phyloP scores from a whole-genome alignment of 1,140 invertebrate species.

The Chionoecetes opilio region DNA sequence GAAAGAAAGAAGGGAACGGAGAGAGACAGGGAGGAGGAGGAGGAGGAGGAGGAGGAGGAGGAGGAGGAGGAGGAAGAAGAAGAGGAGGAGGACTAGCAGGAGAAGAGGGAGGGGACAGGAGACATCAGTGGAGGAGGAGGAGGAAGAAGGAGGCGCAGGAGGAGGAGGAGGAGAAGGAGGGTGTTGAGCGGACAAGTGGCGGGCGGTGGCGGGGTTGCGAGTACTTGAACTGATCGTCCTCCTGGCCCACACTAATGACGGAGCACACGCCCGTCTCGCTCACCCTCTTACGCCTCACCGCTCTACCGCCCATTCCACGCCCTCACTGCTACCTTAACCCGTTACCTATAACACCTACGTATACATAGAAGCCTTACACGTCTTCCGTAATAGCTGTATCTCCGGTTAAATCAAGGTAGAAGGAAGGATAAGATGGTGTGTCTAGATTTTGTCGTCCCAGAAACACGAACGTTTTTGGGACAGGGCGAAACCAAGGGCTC shows the following conservation, averaged over 20 bases:
- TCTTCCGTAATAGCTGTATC: background rate
- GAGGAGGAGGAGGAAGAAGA: background rate
- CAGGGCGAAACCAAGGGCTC: background rate
- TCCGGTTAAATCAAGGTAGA: background rate
- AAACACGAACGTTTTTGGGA: slow-evolving; percentile 38
- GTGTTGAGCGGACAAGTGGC: slow-evolving; percentile 76
- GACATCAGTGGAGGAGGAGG: background rate
- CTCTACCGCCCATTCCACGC: background rate
- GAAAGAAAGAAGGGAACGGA: slow-evolving; percentile 22
- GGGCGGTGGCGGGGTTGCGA: slow-evolving; percentile 47
- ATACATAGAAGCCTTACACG: background rate
- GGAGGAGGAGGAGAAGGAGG: background rate
- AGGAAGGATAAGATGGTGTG: background rate
- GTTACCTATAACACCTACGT: background rate
- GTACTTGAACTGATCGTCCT: slow-evolving; percentile 72
- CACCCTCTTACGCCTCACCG: background rate
- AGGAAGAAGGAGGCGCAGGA: background rate
- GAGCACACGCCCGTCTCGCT: background rate
- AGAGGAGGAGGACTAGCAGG: background rate
- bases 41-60: background rate
- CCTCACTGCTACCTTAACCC: background rate
- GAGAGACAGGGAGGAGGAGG: background rate
- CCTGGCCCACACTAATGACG: slow-evolving; percentile 72
- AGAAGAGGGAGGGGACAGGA: background rate
- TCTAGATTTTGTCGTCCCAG: background rate